Evolutionary conservation across 2,797 vertebrate genomes (phyloP).

Genomic region (Okamejei kenojei): DNA sequence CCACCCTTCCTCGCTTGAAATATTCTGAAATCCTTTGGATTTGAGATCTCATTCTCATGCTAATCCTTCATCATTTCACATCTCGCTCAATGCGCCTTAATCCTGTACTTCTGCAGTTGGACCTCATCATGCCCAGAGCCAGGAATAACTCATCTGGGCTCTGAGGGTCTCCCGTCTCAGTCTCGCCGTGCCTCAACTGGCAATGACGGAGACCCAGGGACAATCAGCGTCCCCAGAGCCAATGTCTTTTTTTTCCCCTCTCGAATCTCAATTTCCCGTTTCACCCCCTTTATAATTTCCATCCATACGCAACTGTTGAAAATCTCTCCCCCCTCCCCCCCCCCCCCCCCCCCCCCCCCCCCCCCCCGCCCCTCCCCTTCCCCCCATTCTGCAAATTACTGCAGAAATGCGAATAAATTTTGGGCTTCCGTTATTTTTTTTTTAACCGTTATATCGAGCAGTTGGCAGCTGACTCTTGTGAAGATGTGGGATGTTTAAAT

Average conservation of each 20-base stretch:
- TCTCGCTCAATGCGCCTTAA: conserved; percentile 49
- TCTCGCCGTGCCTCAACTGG: neutral
- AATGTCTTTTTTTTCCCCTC: neutral
- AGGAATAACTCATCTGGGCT: conserved; percentile 1
- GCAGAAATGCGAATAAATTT: neutral
- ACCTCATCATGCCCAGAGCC: conserved; percentile 41
- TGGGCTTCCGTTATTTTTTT: neutral
- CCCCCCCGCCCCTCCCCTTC: no score
- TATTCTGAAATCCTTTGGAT: conserved; percentile 46
- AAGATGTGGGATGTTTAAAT: no score
- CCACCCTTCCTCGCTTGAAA: conserved; percentile 45
- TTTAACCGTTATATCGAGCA: no score
- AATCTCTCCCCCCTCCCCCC: neutral
- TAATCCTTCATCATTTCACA: conserved; percentile 53
- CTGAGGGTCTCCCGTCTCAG: neutral
- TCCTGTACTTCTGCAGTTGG: conserved; percentile 50
- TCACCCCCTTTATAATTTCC: neutral
- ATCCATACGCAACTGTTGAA: neutral
- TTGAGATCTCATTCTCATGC: conserved; percentile 52
- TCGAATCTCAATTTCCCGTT: neutral
- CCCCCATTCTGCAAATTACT: neutral
- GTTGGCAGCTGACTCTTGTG: neutral
- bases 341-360: no score
- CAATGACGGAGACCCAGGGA: neutral
- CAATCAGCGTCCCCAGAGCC: neutral